Conservation (phyloP, 2,797 vertebrate genomes). For the Enoplosus armatus region DNA sequence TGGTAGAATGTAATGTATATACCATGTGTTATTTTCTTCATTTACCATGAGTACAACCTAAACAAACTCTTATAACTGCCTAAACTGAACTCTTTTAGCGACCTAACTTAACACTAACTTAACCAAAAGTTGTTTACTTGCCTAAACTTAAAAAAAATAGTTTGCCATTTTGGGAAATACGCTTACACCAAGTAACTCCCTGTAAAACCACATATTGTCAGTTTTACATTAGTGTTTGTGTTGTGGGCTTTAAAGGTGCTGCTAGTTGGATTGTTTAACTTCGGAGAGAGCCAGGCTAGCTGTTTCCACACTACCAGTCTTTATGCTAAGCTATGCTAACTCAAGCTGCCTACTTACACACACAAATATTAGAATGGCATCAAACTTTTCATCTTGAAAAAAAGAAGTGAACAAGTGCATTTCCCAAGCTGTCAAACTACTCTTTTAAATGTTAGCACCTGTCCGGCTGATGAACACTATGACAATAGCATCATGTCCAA, state of each 20-base stretch:
- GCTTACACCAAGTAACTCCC: not conserved
- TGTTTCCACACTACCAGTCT: not conserved
- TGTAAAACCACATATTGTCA: not conserved
- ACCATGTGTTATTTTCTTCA: not conserved
- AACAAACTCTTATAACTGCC: not conserved
- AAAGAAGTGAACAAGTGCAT: not conserved
- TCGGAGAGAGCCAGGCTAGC: not conserved
- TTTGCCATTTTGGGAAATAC: not conserved
- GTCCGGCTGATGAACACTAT: not conserved
- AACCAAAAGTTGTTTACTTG: not conserved
- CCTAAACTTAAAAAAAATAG: not conserved
- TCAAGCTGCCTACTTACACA: not conserved
- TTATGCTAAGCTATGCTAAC: conserved; percentile 4
- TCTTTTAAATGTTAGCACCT: not conserved
- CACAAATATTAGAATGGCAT: not conserved
- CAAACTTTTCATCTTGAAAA: not conserved
- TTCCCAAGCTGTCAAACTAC: conserved; percentile 12
- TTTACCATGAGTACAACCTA: not conserved
- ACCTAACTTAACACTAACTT: not conserved
- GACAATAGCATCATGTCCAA: not conserved
- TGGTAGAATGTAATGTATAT: not conserved
- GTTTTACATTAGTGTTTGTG: not conserved
- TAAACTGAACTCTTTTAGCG: not conserved
- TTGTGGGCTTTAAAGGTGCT: not conserved
- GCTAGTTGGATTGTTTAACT: not conserved